Base-by-base conservation (phyloP, 1,140 invertebrate species). In the Drepana arcuata region DNA sequence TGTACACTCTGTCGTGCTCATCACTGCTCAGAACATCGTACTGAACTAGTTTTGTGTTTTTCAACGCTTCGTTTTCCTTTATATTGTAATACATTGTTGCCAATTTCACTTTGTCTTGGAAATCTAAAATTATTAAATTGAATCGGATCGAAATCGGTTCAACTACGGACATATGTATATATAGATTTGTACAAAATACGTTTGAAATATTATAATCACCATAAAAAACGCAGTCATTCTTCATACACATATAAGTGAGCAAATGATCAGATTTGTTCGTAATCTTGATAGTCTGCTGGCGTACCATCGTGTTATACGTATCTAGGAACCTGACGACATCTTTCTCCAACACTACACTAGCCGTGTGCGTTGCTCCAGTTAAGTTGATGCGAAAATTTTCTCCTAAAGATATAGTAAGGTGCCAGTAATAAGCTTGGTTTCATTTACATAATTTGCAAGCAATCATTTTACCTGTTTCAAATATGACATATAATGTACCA, bases 401-500 rank as follows among this genome's bases (percentile, higher is more conserved):
- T 18, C 71, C 74, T 81, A 32, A 15, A 10, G n/a, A n/a, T n/a
- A n/a, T n/a, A n/a, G n/a, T n/a, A n/a, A n/a, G n/a, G n/a, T n/a
- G n/a, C n/a, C n/a, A n/a, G n/a, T n/a, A n/a, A n/a, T n/a, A n/a
- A n/a, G n/a, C n/a, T n/a, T n/a, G n/a, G n/a, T n/a, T n/a, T n/a
- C n/a, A n/a, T n/a, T n/a, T n/a, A n/a, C n/a, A n/a, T n/a, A n/a
- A n/a, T n/a, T n/a, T n/a, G n/a, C n/a, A n/a, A n/a, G n/a, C n/a
- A n/a, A n/a, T n/a, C n/a, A n/a, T n/a, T n/a, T 32, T 64, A 77
- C 75, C 75, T 24, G 75, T 75, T 58, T 80, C 75, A 48, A 74
- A 73, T 29, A 47, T 32, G 23, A 61, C 68, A 26, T 48, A 29
- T 16, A 80, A 30, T 12, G 42, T 18, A 23, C 68, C 66, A 33